These are phyloP conservation scores for Neuroterus valhalla DNA, from an alignment of 1,140 invertebrate genomes.

Conservation along the genomic window DNA sequence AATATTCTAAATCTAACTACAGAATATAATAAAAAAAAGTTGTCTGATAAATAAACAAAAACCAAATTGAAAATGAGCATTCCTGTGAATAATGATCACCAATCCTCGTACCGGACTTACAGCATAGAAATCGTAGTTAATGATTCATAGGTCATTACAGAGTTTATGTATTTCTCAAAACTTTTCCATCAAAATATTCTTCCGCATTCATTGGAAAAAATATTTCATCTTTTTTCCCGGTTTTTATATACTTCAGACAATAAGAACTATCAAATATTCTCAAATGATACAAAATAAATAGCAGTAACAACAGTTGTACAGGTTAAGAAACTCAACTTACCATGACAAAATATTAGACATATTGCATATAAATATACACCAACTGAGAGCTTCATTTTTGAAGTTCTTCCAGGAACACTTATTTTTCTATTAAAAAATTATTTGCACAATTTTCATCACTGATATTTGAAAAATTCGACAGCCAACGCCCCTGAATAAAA, in stretches of 20 bases:
- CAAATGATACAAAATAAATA: background rate
- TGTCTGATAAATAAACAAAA: no score
- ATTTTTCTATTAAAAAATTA: background rate
- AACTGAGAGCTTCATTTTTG: constrained; percentile 19
- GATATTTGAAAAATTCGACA: background rate
- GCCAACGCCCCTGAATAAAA: constrained; percentile 42
- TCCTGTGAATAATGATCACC: no score
- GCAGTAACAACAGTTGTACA: constrained; percentile 17
- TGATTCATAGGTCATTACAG: no score
- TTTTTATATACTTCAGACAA: constrained; percentile 4
- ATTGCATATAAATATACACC: constrained; percentile 16
- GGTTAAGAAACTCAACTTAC: constrained; percentile 37
- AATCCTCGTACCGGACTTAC: no score
- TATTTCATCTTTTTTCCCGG: no score
- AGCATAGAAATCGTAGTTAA: no score
- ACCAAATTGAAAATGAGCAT: no score
- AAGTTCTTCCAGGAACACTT: background rate
- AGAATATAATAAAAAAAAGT: no score
- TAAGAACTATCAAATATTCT: background rate
- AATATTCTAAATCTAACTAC: no score
- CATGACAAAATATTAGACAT: constrained; percentile 32
- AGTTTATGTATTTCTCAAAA: no score
- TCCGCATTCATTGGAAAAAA: no score
- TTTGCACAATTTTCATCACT: constrained; percentile 8
- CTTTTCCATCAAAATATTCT: no score